These are phyloP conservation scores for Deroplatys truncata DNA, from an alignment of 2,888 invertebrate species.

Conservation along the genomic window DNA sequence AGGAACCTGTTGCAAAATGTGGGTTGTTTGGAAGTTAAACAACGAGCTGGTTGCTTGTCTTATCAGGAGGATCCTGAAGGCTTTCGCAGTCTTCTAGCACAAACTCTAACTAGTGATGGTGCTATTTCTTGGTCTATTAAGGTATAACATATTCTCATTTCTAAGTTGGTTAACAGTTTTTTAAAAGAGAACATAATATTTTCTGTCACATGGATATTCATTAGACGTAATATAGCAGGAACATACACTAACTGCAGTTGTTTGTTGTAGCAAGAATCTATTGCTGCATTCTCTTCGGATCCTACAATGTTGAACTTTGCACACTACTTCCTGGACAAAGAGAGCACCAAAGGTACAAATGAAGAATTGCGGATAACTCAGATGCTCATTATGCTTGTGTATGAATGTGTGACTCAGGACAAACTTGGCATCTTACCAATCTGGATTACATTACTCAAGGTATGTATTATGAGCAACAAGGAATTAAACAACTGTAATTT, in stretches of 20 bases:
- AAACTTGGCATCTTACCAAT: conserved; percentile 70
- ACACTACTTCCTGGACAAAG: conserved; percentile 56
- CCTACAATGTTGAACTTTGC: conserved; percentile 66
- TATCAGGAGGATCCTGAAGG: conserved; percentile 82
- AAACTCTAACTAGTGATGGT: conserved; percentile 71
- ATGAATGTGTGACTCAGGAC: conserved; percentile 77
- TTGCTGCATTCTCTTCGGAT: conserved; percentile 73
- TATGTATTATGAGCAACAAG: conserved; percentile 41
- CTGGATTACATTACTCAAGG: conserved; percentile 66
- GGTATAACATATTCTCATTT: conserved; percentile 32
- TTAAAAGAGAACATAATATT: background rate
- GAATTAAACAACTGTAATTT: background rate
- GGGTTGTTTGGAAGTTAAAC: conserved; percentile 77
- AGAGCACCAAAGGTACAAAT: conserved; percentile 37
- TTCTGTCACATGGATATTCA: background rate
- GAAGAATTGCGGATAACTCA: conserved; percentile 51
- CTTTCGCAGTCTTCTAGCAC: conserved; percentile 71
- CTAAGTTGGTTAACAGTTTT: background rate
- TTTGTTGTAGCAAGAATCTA: conserved; percentile 50
- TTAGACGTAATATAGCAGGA: too few species aligned
- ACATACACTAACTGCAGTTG: too few species aligned
- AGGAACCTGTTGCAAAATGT: conserved; percentile 64
- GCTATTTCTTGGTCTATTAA: conserved; percentile 61
- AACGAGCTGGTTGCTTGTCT: conserved; percentile 82
- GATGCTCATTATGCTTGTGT: conserved; percentile 62